These are phyloP conservation scores for Mythimna impura DNA, from an alignment of 2,888 invertebrate species.

Conservation along the genomic window DNA sequence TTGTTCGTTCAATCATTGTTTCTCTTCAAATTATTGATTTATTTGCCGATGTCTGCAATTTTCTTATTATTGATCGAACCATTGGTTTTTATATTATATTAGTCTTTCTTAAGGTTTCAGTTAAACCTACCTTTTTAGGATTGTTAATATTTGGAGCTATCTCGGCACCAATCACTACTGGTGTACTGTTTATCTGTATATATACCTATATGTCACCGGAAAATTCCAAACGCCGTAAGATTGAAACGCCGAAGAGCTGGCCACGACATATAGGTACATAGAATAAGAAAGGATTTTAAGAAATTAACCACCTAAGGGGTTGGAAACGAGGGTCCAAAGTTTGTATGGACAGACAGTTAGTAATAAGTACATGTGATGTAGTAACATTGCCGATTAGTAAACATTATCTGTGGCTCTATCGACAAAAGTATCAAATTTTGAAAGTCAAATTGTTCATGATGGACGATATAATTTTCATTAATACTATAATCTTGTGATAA, in stretches of 20 bases:
- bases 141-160: neutral
- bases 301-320: no score
- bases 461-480: constrained; percentile 49
- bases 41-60: neutral
- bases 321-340: no score
- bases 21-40: neutral
- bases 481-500: constrained; percentile 72
- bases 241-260: no score
- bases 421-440: constrained; percentile 35
- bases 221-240: no score
- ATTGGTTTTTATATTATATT: neutral
- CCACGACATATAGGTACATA: no score
- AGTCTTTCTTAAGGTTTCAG: neutral
- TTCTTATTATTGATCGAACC: neutral
- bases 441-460: constrained; percentile 35
- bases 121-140: neutral
- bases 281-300: no score
- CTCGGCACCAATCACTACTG: neutral
- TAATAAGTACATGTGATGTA: neutral
- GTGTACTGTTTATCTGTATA: neutral
- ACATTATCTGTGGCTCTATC: constrained; percentile 15
- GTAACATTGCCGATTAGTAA: constrained; percentile 11
- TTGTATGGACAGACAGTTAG: no score
- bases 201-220: no score
- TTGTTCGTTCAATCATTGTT: neutral